Conservation (phyloP, 2,797 vertebrate genomes). For the Loris lydekkerianus region DNA sequence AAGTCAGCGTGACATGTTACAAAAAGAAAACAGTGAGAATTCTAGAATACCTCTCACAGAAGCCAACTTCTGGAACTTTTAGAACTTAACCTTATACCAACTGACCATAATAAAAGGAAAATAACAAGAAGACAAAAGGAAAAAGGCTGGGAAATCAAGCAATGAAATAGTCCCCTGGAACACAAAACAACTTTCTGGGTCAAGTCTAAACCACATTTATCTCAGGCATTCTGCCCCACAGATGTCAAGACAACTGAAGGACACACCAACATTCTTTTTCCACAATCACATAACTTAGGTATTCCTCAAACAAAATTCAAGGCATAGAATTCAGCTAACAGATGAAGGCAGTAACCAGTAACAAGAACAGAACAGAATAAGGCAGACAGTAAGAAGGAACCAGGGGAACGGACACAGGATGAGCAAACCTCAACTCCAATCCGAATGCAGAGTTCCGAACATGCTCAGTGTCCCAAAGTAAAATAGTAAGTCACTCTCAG, state of each 20-base stretch:
- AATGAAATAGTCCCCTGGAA: neutral
- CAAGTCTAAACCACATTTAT: neutral
- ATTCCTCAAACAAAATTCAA: conserved; percentile 72
- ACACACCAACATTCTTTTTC: neutral
- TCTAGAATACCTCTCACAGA: conserved; percentile 39
- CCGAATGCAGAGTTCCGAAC: neutral
- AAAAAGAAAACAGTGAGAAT: neutral
- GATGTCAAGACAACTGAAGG: conserved; percentile 16
- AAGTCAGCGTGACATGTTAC: neutral
- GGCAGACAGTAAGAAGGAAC: neutral
- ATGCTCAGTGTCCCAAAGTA: neutral
- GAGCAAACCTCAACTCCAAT: neutral
- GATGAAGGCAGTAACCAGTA: conserved; percentile 20
- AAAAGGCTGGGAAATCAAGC: conserved; percentile 28
- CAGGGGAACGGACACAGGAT: neutral
- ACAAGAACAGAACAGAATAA: neutral
- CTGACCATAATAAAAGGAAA: conserved; percentile 8
- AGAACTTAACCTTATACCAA: neutral
- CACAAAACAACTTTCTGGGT: neutral
- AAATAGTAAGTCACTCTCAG: neutral
- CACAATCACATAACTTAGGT: conserved; percentile 23
- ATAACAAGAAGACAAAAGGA: neutral
- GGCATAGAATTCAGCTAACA: conserved; percentile 21
- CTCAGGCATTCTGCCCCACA: neutral
- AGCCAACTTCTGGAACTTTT: neutral